Evolutionary conservation across 2,113 vertebrate genomes (phyloP), one percentile per base, ranked within the genome.

Genomic region (Callorhinus ursinus): DNA sequence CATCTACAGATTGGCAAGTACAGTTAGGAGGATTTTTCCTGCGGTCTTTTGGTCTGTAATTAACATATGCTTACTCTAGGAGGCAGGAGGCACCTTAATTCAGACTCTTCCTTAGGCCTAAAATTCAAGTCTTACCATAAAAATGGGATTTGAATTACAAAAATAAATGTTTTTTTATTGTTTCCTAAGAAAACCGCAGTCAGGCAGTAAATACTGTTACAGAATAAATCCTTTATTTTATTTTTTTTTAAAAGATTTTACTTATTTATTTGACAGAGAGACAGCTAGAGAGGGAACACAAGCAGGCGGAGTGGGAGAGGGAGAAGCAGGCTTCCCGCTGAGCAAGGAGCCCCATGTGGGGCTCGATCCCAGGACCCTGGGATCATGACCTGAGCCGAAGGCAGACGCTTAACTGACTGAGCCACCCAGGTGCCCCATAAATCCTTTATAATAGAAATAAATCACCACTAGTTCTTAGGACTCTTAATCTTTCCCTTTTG

Each of bases 181-280:
- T 82, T 94, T 92, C n/a, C 74, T 93, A 69, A 86, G 97, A 94
- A 96, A 84, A 93, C 8, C 81, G 13, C 26, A 96, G 21, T 15
- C 46, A 85, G 76, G 33, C 4, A 65, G 16, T 63, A 80, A 90
- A 89, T n/a, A 42, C 1, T 79, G 21, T 72, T 76, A 71, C 36
- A 76, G 31, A 97, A 82, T 61, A 88, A 77, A 57, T 51, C 71
- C 46, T 74, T 97, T 72, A 80, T 24, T 46, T 46, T 46, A 46
- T 46, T 46, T 46, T 46, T 46, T 46, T 9, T 7, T n/a, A n/a
- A 8, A 46, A 46, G 46, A 46, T 46, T 46, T 46, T 8, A 46
- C 46, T 46, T 46, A 46, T 46, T 46, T 46, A 46, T 46, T 46
- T 46, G 46, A 46, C 46, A 46, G 46, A 46, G 46, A 46, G 46